phyloP scores from a whole-genome alignment of 1,140 invertebrate species.

The Tetragonula clypearis region DNA sequence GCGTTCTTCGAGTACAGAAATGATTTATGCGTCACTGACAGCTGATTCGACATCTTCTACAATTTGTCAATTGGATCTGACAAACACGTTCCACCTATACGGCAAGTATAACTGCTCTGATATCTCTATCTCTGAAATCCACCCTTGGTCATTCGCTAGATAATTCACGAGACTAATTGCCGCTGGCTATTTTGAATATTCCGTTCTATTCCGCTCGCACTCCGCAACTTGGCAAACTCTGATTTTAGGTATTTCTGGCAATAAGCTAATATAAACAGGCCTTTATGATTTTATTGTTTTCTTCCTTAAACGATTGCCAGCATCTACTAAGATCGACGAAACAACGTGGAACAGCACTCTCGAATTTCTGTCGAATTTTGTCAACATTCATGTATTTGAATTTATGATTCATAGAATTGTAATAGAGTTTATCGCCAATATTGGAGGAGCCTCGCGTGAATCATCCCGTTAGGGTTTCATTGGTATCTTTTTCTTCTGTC shows the following conservation, averaged over 20 bases:
- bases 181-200: not conserved
- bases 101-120: not conserved
- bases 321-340: not conserved
- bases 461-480: not conserved
- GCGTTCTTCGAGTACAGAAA: constrained; percentile 17
- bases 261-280: not conserved
- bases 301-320: not conserved
- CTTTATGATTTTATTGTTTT: not conserved
- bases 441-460: not conserved
- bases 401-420: not conserved
- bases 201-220: too few species aligned
- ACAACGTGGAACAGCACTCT: not conserved
- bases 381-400: not conserved
- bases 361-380: not conserved
- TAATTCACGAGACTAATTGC: not conserved
- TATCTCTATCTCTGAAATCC: too few species aligned
- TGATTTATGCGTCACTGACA: constrained; percentile 1
- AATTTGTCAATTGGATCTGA: not conserved
- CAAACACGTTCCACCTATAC: not conserved
- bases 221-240: not conserved
- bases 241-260: constrained; percentile 19
- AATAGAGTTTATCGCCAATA: not conserved
- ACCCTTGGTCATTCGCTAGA: too few species aligned
- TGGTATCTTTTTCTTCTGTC: not conserved
- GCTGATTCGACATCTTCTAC: constrained; percentile 5